Conservation (phyloP, 2,888 invertebrate species). For the Oegoconia quadripuncta region DNA sequence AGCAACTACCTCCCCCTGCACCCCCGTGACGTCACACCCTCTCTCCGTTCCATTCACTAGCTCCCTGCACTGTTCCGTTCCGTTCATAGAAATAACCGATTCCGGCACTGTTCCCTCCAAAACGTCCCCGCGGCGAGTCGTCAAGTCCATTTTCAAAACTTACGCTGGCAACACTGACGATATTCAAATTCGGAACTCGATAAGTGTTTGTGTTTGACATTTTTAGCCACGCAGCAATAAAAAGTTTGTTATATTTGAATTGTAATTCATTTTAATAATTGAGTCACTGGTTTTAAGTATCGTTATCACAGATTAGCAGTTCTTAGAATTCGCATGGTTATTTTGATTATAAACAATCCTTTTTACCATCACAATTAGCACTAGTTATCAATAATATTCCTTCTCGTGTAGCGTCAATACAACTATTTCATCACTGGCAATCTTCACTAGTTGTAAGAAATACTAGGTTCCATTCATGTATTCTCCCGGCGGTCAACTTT, state of each 20-base stretch:
- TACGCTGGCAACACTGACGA: constrained; percentile 23
- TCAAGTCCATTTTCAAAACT: constrained; percentile 68
- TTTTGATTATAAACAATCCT: not conserved
- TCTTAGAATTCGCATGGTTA: not conserved
- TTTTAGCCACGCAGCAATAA: constrained; percentile 20
- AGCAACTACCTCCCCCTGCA: constrained; percentile 47
- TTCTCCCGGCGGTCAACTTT: constrained; percentile 12
- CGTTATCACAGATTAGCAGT: not conserved
- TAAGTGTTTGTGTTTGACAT: constrained; percentile 21
- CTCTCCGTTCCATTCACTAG: constrained; percentile 50
- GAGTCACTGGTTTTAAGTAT: constrained; percentile 1
- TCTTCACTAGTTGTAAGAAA: too few species aligned
- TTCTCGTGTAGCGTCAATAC: too few species aligned
- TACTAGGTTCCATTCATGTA: not conserved
- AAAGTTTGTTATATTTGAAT: constrained; percentile 5
- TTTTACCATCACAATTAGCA: not conserved
- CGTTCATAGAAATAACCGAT: constrained; percentile 37
- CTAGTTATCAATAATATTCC: not conserved
- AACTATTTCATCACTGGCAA: too few species aligned
- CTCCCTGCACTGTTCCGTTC: constrained; percentile 49
- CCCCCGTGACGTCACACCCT: constrained; percentile 51
- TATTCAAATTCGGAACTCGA: constrained; percentile 17
- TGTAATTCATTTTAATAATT: not conserved
- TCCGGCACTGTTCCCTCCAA: constrained; percentile 37
- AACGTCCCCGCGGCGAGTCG: constrained; percentile 62